Base-by-base conservation (phyloP, 2,888 invertebrate species). In the Hirtodrosophila alboralis region DNA sequence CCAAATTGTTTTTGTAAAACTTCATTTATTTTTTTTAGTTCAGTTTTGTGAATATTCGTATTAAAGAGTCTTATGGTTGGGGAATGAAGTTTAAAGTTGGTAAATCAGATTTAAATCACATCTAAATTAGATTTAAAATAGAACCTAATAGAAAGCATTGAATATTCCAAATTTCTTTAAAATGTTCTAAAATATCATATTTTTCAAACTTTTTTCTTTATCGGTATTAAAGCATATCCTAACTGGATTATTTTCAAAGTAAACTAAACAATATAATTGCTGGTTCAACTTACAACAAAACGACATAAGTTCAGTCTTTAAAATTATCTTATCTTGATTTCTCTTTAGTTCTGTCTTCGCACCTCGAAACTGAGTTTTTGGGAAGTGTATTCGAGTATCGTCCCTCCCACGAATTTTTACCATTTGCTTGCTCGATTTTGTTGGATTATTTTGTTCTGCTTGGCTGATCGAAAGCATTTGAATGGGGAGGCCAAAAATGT, bases 401-500 rank as follows among this genome's bases (percentile, higher is more conserved):
- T 34, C 30, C 47, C 14, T 14, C 3, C 4, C 30, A 10, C n/a
- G 28, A 48, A 12, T 28, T 36, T 26, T 21, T 13, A 13, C 48
- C 33, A 27, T 23, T 28, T 40, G 23, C 12, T 47, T 45, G 45
- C 53, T 64, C 41, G 49, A 51, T 40, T 63, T 66, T 65, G 56
- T 62, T 68, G 54, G 54, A 41, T 41, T 58, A 16, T 44, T 59
- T 60, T 56, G 78, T 72, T 77, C 58, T 69, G 78, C 75, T 75
- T 54, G 51, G 78, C 62, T 78, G 78, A 56, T 30, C 43, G 13
- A 68, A 71, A 71, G 59, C 54, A 68, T 77, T 61, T 68, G 52
- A 60, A 60, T 66, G 49, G 34, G 63, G 33, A 43, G 41, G 44
- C 28, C 45, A 49, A 73, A 53, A 47, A 33, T 23, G 23, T 23